phyloP scores from a whole-genome alignment of 2,888 invertebrate species.

The Scaptomyza cyrtandrae region DNA sequence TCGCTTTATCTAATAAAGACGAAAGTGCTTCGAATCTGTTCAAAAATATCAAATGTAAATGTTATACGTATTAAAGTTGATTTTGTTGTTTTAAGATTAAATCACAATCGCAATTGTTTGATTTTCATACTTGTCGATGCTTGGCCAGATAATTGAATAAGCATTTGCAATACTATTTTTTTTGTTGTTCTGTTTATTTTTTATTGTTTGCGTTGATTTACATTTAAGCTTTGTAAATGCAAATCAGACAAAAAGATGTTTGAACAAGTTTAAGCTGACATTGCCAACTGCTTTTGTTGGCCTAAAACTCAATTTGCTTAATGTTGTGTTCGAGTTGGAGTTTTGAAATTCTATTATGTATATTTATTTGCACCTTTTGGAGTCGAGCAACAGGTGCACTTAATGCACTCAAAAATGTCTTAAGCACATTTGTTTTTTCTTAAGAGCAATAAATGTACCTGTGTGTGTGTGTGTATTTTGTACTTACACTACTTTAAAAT shows the following conservation, averaged over 20 bases:
- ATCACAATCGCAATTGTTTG: slow-evolving; percentile 1
- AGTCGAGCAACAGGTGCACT: slow-evolving; percentile 54
- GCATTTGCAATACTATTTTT: slow-evolving; percentile 17
- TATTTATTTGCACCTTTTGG: slow-evolving; percentile 8
- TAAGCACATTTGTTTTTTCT: slow-evolving; percentile 23
- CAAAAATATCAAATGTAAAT: not conserved
- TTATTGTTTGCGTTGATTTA: slow-evolving; percentile 25
- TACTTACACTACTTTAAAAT: not conserved
- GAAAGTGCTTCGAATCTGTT: slow-evolving; percentile 9
- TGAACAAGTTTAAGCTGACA: slow-evolving; percentile 53
- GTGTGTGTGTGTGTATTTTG: too few relatives aligned
- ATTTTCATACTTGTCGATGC: slow-evolving; percentile 1
- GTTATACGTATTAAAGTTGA: not conserved
- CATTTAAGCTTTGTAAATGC: too few relatives aligned
- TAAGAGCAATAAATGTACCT: slow-evolving; percentile 1
- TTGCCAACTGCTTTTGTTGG: slow-evolving; percentile 22
- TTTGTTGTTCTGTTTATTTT: slow-evolving; percentile 1
- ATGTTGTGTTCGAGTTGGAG: slow-evolving; percentile 9
- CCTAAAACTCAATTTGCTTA: too few relatives aligned
- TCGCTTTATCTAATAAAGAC: not conserved
- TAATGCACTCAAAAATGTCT: slow-evolving; percentile 1
- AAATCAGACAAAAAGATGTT: slow-evolving; percentile 46
- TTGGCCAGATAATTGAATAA: slow-evolving; percentile 39
- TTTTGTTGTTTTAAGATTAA: slow-evolving; percentile 1
- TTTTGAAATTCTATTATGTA: slow-evolving; percentile 14